Evolutionary conservation across 2,797 vertebrate genomes (phyloP).

Genomic region (Morus bassanus): DNA sequence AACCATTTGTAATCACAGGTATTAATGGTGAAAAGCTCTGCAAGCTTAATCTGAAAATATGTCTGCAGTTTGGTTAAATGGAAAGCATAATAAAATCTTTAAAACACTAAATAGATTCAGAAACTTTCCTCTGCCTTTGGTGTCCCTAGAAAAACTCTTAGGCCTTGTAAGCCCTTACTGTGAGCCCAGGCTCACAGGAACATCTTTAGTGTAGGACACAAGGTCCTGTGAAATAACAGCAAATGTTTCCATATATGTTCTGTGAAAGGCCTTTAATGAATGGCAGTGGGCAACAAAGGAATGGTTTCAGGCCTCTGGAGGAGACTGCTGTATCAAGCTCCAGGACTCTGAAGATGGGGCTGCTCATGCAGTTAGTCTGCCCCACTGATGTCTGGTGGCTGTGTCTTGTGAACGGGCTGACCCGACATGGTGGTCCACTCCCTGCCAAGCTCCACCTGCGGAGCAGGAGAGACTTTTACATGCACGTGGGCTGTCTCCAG

Average conservation of each 20-base stretch:
- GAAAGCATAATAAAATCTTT: not conserved
- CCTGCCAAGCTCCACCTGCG: too few relatives aligned
- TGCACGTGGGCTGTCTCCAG: not conserved
- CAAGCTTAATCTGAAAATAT: not conserved
- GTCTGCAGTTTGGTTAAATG: not conserved
- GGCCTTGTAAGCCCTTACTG: not conserved
- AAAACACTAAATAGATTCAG: not conserved
- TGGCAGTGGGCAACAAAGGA: not conserved
- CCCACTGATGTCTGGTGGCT: not conserved
- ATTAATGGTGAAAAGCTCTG: not conserved
- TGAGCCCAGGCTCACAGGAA: not conserved
- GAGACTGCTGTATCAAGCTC: not conserved
- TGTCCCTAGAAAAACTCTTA: not conserved
- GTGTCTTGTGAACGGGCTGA: rapidly evolving
- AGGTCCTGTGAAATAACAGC: not conserved
- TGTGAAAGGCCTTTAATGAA: not conserved
- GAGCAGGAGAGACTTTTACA: not conserved
- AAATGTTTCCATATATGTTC: not conserved
- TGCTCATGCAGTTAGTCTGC: not conserved
- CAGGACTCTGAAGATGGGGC: not conserved
- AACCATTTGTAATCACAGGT: not conserved
- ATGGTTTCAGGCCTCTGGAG: not conserved
- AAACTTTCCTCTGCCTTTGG: not conserved
- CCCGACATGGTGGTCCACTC: rapidly evolving
- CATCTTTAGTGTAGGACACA: not conserved